A percentile compares a stretch with the other conserved stretches of the same genome.
These are phyloP conservation scores for Epiperipatus broadwayi DNA, from an alignment of 2,888 invertebrate species.

Conservation along the genomic window DNA sequence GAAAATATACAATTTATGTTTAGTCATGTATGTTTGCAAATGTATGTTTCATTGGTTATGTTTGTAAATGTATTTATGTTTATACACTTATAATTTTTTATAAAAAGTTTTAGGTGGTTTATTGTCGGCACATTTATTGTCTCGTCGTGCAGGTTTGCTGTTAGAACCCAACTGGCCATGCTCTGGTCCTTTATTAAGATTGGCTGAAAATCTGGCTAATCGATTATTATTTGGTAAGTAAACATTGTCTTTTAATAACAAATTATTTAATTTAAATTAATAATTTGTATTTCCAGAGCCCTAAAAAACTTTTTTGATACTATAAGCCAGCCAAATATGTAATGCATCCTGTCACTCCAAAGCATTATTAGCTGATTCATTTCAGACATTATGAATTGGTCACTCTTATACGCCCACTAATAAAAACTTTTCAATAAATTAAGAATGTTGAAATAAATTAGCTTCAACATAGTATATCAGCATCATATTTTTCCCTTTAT, in stretches of 20 bases:
- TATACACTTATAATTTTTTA: neutral
- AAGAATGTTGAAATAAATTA: no score
- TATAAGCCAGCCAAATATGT: no score
- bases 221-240: slow-evolving; percentile 49
- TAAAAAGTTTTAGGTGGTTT: neutral
- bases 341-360: no score
- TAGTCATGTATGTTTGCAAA: slow-evolving; percentile 75
- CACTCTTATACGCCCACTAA: no score
- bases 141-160: slow-evolving; percentile 46
- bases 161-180: slow-evolving; percentile 93
- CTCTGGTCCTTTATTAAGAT: slow-evolving; percentile 67
- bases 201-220: slow-evolving; percentile 87
- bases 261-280: slow-evolving; percentile 12
- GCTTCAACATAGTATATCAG: no score
- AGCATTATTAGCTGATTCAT: no score
- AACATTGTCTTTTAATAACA: slow-evolving; percentile 63
- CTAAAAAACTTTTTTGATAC: no score
- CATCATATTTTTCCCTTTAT: no score
- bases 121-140: no score
- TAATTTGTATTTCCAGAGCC: neutral
- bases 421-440: no score
- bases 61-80: slow-evolving; percentile 9
- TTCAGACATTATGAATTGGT: no score
- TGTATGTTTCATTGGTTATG: slow-evolving; percentile 34
- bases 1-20: no score